Percentiles rank a stretch among this genome's conserved stretches.
These are phyloP conservation scores for Gortyna flavago DNA, from an alignment of 2,888 invertebrate genomes.

Conservation along the genomic window DNA sequence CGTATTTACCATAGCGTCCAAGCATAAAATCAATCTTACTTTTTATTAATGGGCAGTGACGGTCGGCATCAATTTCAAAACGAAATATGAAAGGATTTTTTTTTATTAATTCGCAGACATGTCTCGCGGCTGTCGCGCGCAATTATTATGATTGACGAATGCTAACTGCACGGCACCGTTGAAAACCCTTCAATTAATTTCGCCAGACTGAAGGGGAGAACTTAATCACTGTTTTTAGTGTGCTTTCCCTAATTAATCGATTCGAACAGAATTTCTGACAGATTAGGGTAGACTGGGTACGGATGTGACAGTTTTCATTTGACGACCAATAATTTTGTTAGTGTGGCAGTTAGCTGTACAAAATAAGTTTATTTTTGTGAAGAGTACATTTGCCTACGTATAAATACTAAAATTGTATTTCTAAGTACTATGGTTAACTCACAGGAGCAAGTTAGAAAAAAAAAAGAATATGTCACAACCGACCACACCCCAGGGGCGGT, in stretches of 20 bases:
- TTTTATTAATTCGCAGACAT: slow-evolving; percentile 9
- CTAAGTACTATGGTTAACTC: too few relatives aligned
- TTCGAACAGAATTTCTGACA: slow-evolving; percentile 17
- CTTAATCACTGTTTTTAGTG: slow-evolving; percentile 53
- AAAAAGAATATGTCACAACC: too few relatives aligned
- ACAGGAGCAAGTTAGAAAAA: too few relatives aligned
- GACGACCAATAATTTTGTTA: too few relatives aligned
- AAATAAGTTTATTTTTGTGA: too few relatives aligned
- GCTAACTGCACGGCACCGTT: slow-evolving; percentile 60
- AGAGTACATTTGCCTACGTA: too few relatives aligned
- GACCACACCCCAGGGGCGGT: too few relatives aligned
- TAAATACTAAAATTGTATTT: too few relatives aligned
- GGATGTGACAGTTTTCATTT: too few relatives aligned
- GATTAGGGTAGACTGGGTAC: too few relatives aligned
- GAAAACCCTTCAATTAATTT: slow-evolving; percentile 65
- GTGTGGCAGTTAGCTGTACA: too few relatives aligned
- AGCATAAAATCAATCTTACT: slow-evolving; percentile 30
- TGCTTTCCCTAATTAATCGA: slow-evolving; percentile 23
- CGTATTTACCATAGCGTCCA: slow-evolving; percentile 32
- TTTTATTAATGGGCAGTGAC: slow-evolving; percentile 29
- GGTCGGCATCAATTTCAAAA: slow-evolving; percentile 32
- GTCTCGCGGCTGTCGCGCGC: slow-evolving; percentile 29
- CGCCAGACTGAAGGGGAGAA: slow-evolving; percentile 46
- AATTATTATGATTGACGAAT: slow-evolving; percentile 58
- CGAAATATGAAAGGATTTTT: slow-evolving; percentile 40